phyloP scores from a whole-genome alignment of 2,888 invertebrate species.

The Mesochorus sp. region DNA sequence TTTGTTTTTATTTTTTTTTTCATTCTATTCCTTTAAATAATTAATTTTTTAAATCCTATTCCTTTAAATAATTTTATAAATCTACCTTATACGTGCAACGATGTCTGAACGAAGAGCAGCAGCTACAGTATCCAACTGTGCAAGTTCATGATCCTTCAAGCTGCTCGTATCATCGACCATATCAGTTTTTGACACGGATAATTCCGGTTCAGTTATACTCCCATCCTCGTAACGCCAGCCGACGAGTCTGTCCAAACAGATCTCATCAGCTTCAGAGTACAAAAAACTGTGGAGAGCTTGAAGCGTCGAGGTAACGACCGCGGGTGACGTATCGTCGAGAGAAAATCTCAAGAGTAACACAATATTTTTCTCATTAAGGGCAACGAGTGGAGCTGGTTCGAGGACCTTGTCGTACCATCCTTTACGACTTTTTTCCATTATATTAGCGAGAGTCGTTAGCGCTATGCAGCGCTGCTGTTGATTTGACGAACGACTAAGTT shows the following conservation, averaged over 20 bases:
- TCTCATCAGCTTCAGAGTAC: constrained; percentile 91
- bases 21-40: no score
- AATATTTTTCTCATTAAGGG: constrained; percentile 86
- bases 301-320: constrained; percentile 89
- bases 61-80: constrained; percentile 1
- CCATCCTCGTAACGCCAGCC: constrained; percentile 83
- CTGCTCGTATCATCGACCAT: constrained; percentile 85
- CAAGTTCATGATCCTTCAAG: constrained; percentile 93
- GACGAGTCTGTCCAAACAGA: constrained; percentile 87
- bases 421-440: constrained; percentile 87
- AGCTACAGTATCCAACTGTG: constrained; percentile 91
- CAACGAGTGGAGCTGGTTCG: constrained; percentile 86
- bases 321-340: constrained; percentile 91
- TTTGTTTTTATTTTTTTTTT: constrained; percentile 1
- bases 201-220: constrained; percentile 72
- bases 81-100: constrained; percentile 87
- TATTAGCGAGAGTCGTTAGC: constrained; percentile 90
- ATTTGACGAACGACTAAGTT: constrained; percentile 89
- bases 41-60: background rate
- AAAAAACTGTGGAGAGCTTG: constrained; percentile 90
- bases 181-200: constrained; percentile 76
- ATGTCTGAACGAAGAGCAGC: constrained; percentile 90
- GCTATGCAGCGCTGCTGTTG: constrained; percentile 93
- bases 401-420: constrained; percentile 91
- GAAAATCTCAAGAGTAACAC: constrained; percentile 93